phyloP scores from a whole-genome alignment of 2,797 vertebrate species.

The Silurus aristotelis region DNA sequence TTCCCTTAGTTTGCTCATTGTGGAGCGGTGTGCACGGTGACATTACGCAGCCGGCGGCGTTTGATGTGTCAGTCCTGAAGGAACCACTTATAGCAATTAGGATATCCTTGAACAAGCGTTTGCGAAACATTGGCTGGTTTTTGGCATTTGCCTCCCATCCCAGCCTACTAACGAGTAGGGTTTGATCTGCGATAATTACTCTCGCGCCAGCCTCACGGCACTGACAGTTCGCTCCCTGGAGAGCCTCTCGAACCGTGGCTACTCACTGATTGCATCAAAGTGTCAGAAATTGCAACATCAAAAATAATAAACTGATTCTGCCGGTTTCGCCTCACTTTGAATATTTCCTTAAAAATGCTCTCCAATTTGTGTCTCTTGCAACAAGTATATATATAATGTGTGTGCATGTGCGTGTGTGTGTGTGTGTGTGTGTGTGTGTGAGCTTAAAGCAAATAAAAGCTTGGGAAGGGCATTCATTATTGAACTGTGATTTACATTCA shows the following conservation, averaged over 20 bases:
- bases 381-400: conserved; percentile 71
- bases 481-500: conserved; percentile 80
- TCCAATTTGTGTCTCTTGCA: conserved; percentile 80
- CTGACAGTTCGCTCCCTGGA: conserved; percentile 85
- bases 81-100: conserved; percentile 99
- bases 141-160: conserved; percentile 85
- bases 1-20: conserved; percentile 81
- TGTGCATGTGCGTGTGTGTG: conserved; percentile 68
- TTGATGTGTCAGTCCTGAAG: conserved; percentile 92
- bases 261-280: conserved; percentile 83
- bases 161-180: conserved; percentile 87
- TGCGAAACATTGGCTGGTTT: conserved; percentile 92
- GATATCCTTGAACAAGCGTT: conserved; percentile 99
- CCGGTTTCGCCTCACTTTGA: conserved; percentile 77
- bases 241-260: conserved; percentile 77
- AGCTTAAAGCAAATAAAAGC: conserved; percentile 86
- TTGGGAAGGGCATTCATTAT: conserved; percentile 80
- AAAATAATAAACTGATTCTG: conserved; percentile 87
- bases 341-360: conserved; percentile 85
- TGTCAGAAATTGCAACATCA: conserved; percentile 86
- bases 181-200: conserved; percentile 97
- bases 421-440: conserved; percentile 69
- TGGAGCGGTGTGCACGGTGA: conserved; percentile 80
- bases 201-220: conserved; percentile 83
- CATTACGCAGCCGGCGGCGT: conserved; percentile 87